Conservation (phyloP, 2,113 vertebrate species). For the Ptilorrhoa leucosticta region DNA sequence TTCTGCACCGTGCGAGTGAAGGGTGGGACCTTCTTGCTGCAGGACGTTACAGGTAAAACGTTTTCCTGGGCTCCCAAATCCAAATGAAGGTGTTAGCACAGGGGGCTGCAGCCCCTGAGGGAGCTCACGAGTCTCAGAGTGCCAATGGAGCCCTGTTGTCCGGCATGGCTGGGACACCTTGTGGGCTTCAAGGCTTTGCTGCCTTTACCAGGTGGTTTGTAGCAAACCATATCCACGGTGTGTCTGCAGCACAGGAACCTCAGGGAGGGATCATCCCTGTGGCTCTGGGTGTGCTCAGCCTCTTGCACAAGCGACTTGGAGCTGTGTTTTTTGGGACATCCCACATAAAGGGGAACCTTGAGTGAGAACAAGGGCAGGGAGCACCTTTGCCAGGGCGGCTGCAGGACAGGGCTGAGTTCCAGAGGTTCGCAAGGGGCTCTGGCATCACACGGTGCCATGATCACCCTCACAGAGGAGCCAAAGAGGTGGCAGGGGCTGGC, state of each 20-base stretch:
- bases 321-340: not conserved
- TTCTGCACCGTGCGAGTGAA: fast-evolving
- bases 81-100: fast-evolving
- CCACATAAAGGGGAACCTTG: not conserved
- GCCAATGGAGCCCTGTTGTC: not conserved
- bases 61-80: not conserved
- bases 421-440: not conserved
- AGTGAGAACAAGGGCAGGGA: not conserved
- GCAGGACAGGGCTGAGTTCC: not conserved
- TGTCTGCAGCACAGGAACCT: not conserved
- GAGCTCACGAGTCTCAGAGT: not conserved
- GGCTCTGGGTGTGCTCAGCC: not conserved
- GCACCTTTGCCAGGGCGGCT: fast-evolving
- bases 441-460: not conserved
- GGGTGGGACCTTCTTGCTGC: not conserved
- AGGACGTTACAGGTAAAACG: fast-evolving
- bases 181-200: not conserved
- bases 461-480: not conserved
- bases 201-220: not conserved
- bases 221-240: fast-evolving
- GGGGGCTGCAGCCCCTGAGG: not conserved
- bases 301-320: not conserved
- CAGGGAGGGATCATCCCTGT: fast-evolving
- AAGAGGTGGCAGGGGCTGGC: not conserved
- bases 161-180: not conserved